Percentiles rank a stretch among this genome's conserved stretches.
Conservation (phyloP, 2,888 invertebrate genomes). For the Acrobasis consociella region DNA sequence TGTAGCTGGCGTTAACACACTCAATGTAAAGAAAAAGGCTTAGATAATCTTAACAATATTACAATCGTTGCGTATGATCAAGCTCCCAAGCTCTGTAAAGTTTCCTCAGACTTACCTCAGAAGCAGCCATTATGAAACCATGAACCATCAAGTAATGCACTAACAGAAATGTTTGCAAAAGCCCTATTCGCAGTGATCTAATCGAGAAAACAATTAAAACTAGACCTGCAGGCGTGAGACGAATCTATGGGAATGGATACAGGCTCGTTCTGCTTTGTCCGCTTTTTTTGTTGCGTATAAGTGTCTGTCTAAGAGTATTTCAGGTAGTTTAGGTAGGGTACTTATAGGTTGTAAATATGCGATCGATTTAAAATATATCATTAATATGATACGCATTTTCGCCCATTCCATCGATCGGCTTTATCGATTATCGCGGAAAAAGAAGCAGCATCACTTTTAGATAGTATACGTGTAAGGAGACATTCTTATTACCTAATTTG, state of each 20-base stretch:
- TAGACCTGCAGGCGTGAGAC: constrained; percentile 14
- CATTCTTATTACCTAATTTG: too few relatives aligned
- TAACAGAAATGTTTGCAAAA: constrained; percentile 10
- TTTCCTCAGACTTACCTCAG: neutral
- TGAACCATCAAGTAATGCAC: neutral
- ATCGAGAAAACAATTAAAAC: constrained; percentile 18
- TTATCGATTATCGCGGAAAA: too few relatives aligned
- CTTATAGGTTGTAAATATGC: too few relatives aligned
- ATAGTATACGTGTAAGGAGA: too few relatives aligned
- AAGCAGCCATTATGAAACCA: neutral
- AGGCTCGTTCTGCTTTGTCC: neutral
- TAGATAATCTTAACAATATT: neutral
- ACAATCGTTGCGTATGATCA: neutral
- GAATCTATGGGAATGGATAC: constrained; percentile 10
- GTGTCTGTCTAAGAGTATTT: neutral
- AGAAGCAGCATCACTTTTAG: too few relatives aligned
- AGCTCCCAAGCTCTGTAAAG: neutral
- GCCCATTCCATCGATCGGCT: too few relatives aligned
- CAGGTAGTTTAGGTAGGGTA: too few relatives aligned
- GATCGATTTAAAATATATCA: too few relatives aligned
- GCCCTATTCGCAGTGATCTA: neutral
- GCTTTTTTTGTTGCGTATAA: constrained; percentile 9
- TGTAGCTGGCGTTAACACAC: too few relatives aligned
- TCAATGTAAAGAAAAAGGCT: too few relatives aligned
- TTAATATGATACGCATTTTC: too few relatives aligned